Evolutionary conservation across 92 coral and sea anemone genomes (phyloP).

Genomic region (Palythoa grandis): DNA sequence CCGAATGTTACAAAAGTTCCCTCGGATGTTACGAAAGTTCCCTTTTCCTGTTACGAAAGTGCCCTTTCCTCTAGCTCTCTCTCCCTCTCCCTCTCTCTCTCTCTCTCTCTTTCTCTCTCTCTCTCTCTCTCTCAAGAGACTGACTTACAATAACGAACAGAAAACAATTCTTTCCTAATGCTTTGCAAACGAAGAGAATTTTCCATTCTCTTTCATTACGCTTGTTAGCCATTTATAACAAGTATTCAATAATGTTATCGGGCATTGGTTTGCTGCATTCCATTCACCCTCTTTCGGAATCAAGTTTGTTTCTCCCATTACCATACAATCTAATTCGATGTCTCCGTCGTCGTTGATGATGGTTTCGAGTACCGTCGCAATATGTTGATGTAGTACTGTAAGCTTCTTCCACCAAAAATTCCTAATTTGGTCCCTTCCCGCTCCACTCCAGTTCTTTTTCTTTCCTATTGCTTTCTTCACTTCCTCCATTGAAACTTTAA

Average conservation of each 20-base stretch:
- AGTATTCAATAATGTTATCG: background rate
- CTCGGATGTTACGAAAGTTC: no score
- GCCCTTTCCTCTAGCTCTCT: no score
- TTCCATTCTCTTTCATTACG: no score
- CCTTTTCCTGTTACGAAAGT: no score
- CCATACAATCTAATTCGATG: background rate
- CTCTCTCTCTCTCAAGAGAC: no score
- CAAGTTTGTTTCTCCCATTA: background rate
- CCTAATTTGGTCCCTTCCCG: conserved; percentile 1
- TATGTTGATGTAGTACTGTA: background rate
- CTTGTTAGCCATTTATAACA: background rate
- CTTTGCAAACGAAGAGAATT: no score
- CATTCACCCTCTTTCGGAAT: conserved; percentile 4
- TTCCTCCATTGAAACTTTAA: background rate
- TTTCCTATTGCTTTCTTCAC: background rate
- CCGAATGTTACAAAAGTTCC: no score
- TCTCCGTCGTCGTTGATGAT: conserved; percentile 10
- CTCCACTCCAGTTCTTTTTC: background rate
- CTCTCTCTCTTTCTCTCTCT: no score
- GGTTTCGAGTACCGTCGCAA: background rate
- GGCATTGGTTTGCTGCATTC: background rate
- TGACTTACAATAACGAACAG: no score
- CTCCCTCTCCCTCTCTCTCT: no score
- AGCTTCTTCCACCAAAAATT: background rate
- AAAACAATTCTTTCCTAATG: no score